Percentiles rank a stretch among this genome's conserved stretches.
These are phyloP conservation scores for Lissocephala sabroskyi DNA, from an alignment of 2,888 invertebrate species.

Conservation along the genomic window DNA sequence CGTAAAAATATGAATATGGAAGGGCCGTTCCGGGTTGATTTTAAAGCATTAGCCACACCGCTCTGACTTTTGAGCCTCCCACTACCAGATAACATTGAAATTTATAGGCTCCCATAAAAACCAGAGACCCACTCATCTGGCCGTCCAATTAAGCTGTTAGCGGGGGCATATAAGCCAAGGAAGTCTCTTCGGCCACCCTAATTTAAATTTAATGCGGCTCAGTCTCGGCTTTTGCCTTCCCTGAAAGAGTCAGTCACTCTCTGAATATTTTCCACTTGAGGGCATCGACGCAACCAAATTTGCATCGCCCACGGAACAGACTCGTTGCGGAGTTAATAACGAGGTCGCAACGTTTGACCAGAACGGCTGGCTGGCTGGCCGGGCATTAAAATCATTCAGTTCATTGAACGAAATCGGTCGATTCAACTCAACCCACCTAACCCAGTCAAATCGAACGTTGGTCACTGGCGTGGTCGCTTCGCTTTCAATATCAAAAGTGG, in stretches of 20 bases:
- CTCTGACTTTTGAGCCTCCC: too few species aligned
- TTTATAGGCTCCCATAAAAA: slow-evolving; percentile 2
- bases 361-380: not conserved
- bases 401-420: slow-evolving; percentile 45
- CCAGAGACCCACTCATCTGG: not conserved
- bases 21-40: not conserved
- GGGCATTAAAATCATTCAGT: slow-evolving; percentile 58
- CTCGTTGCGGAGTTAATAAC: slow-evolving; percentile 40
- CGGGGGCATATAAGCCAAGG: too few species aligned
- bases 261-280: slow-evolving; percentile 31
- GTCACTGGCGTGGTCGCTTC: slow-evolving; percentile 20
- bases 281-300: slow-evolving; percentile 22
- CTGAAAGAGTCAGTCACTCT: not conserved
- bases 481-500: slow-evolving; percentile 56
- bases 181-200: too few species aligned
- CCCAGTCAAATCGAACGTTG: slow-evolving; percentile 8
- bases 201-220: too few species aligned
- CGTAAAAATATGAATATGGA: slow-evolving; percentile 24
- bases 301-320: slow-evolving; percentile 41
- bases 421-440: slow-evolving; percentile 21
- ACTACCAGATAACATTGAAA: not conserved
- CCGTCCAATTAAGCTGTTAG: too few species aligned
- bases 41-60: not conserved
- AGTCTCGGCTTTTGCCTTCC: too few species aligned
- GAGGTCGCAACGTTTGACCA: slow-evolving; percentile 19